A percentile compares a stretch with the other conserved stretches of the same genome.
phyloP scores from a whole-genome alignment of 2,113 vertebrate genomes.

The Choloepus hoffmanni region DNA sequence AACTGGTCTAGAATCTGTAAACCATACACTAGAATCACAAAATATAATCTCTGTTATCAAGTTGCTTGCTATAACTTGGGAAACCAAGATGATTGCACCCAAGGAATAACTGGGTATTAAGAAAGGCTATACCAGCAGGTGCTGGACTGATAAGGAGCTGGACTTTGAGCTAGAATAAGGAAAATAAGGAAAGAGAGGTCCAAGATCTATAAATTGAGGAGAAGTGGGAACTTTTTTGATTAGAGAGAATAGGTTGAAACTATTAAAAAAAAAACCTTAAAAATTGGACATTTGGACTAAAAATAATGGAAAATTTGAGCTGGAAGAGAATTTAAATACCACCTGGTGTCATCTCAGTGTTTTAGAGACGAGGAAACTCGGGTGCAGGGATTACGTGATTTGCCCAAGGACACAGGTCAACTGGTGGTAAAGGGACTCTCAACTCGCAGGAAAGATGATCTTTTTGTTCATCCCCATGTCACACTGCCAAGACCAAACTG shows the following conservation, averaged over 20 bases:
- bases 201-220: background rate
- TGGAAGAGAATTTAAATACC: background rate
- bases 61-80: background rate
- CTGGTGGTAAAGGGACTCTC: background rate
- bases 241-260: background rate
- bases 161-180: background rate
- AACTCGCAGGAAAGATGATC: background rate
- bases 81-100: background rate
- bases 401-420: background rate
- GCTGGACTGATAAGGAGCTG: background rate
- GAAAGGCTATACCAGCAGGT: background rate
- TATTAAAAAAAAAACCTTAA: background rate
- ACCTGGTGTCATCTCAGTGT: background rate
- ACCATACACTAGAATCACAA: background rate
- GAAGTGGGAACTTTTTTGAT: background rate
- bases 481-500: background rate
- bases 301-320: background rate
- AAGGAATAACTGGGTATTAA: background rate
- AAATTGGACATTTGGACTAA: background rate
- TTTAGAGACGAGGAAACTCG: background rate
- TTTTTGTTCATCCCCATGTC: background rate
- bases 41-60: background rate
- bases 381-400: too few relatives aligned
- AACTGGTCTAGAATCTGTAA: background rate
- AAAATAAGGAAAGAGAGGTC: background rate